Evolutionary conservation across 2,113 vertebrate genomes (phyloP), one percentile per base, ranked within the genome.

Genomic region (Jacana jacana): DNA sequence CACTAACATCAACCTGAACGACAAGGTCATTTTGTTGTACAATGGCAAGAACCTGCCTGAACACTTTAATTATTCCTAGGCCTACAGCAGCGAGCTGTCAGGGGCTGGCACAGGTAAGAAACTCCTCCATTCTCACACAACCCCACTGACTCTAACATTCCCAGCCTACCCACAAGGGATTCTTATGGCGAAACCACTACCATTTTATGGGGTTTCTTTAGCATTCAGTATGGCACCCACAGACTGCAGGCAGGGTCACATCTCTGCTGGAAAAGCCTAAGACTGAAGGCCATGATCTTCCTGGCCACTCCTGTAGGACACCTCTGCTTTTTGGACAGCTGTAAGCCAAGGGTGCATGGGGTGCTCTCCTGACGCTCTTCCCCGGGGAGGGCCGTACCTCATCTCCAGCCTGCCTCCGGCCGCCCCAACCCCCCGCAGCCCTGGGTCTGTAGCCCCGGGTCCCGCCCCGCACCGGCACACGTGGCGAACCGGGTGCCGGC

Each of bases 211-310:
- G 22, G 16, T 80, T 61, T 54, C n/a, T 13, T 7, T 0, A 24
- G 25, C 1, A 4, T 1, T 1, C 14, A 13, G 37, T 46, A 9
- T 0, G 13, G 73, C 49, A n/a, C 18, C 17, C 37, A 4, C 5
- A 28, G 52, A 17, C n/a, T 24, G 33, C 48, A 14, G 63, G 72
- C n/a, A 7, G 52, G 30, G 61, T 24, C 70, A 49, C 31, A 3
- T 51, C 73, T 22, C 27, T 2, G 31, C 68, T 19, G 5, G 7
- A 33, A 13, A 28, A 51, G 30, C 1, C 35, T 1, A 28, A 4
- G 7, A 5, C 0, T 2, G 4, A 25, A 22, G 15, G 8, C n/a
- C 51, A 23, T 1, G 2, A 35, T 6, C 42, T 46, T 33, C 33
- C 46, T 1, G 58, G 48, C 4, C 15, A 17, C 52, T 31, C 24